Evolutionary conservation across 2,797 vertebrate species (phyloP).

Genomic region (Tamandua tetradactyla): DNA sequence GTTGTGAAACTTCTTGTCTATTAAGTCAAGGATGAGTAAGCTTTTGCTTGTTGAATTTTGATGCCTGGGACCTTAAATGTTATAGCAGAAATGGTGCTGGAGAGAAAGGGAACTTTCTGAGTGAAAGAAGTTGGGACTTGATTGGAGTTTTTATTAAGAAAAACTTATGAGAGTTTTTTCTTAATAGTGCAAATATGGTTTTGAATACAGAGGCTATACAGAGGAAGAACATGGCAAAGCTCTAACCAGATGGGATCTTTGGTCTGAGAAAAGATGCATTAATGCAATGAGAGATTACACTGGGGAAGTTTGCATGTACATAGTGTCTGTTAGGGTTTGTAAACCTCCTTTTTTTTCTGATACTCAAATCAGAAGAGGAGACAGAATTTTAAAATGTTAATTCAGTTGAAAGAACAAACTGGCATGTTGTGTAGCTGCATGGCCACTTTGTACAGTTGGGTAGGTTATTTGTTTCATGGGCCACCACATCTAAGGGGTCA

Average conservation of each 20-base stretch:
- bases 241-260: background rate
- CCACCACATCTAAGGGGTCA: background rate
- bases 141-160: background rate
- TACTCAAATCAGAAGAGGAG: background rate
- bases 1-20: background rate
- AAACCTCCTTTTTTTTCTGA: background rate
- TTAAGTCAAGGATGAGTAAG: constrained; percentile 24
- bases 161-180: too few relatives aligned
- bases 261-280: background rate
- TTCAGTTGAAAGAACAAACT: background rate
- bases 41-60: constrained; percentile 58
- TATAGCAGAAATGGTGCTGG: background rate
- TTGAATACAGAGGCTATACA: background rate
- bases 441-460: background rate
- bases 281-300: background rate
- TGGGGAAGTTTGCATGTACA: background rate
- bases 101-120: constrained; percentile 5
- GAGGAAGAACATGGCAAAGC: background rate
- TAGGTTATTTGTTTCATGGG: background rate
- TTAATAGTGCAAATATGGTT: background rate
- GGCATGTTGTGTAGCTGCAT: background rate
- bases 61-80: background rate
- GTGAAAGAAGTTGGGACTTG: background rate
- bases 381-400: background rate
- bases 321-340: background rate